A percentile compares a stretch with the other conserved stretches of the same genome.
Evolutionary conservation across 1,140 invertebrate species (phyloP).

Genomic region (Rhyzopertha dominica): DNA sequence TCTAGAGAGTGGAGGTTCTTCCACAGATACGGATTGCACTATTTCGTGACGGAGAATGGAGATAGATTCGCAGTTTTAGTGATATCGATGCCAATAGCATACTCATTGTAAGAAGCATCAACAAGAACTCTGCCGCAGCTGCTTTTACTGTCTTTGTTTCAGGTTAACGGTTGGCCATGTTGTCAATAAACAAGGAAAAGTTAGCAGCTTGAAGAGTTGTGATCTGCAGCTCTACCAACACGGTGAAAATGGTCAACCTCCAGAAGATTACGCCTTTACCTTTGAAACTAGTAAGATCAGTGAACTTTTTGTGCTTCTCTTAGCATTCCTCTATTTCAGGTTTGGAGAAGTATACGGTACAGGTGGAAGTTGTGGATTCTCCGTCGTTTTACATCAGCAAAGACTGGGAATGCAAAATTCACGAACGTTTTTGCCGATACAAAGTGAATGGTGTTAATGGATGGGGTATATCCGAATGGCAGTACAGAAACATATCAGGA

Average conservation of each 20-base stretch:
- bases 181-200: slow-evolving; percentile 53
- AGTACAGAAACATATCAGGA: slow-evolving; percentile 53
- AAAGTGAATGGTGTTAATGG: slow-evolving; percentile 60
- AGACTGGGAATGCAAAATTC: slow-evolving; percentile 59
- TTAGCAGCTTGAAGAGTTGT: slow-evolving; percentile 49
- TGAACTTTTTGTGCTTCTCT: too few species aligned
- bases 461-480: slow-evolving; percentile 64
- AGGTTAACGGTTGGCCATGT: slow-evolving; percentile 65
- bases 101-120: slow-evolving; percentile 51
- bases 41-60: slow-evolving; percentile 60
- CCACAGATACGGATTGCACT: slow-evolving; percentile 65
- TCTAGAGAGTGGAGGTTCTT: slow-evolving; percentile 62
- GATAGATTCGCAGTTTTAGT: slow-evolving; percentile 58
- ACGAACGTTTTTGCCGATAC: slow-evolving; percentile 57
- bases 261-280: slow-evolving; percentile 57
- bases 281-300: slow-evolving; percentile 53
- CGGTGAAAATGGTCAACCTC: slow-evolving; percentile 59
- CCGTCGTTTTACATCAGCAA: slow-evolving; percentile 62
- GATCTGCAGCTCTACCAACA: slow-evolving; percentile 58
- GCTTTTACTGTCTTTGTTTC: slow-evolving; percentile 35
- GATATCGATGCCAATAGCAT: slow-evolving; percentile 58
- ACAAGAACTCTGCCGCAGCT: slow-evolving; percentile 1
- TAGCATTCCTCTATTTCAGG: slow-evolving; percentile 42
- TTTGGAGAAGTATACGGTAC: slow-evolving; percentile 46
- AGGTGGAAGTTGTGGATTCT: slow-evolving; percentile 54